Percentiles rank a stretch among this genome's conserved stretches.
These are phyloP conservation scores for Ctenopoma kingsleyae DNA, from an alignment of 2,797 vertebrate genomes.

Conservation along the genomic window DNA sequence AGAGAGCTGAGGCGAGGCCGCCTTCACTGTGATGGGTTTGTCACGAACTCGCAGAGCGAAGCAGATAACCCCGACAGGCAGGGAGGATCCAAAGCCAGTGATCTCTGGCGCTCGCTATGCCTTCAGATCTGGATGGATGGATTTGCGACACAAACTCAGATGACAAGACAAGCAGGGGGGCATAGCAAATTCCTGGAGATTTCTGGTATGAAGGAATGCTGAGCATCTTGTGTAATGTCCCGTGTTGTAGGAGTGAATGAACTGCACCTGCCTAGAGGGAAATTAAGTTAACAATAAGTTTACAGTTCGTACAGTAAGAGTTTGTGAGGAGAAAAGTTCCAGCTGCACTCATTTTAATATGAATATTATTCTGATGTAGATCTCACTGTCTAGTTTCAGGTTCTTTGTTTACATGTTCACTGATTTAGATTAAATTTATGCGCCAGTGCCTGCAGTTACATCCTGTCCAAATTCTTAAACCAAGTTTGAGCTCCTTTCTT, in stretches of 20 bases:
- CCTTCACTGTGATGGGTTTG: conserved; percentile 50
- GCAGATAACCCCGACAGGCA: conserved; percentile 29
- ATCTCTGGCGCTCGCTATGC: conserved; percentile 50
- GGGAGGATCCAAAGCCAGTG: conserved; percentile 49
- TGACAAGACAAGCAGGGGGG: conserved; percentile 19
- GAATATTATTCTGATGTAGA: too few species aligned
- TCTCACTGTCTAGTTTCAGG: too few species aligned
- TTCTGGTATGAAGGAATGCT: conserved; percentile 46
- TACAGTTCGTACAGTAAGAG: neutral
- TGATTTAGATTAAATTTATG: neutral
- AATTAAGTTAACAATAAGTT: neutral
- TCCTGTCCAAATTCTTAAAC: neutral
- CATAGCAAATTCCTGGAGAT: conserved; percentile 32
- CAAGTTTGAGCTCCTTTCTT: neutral
- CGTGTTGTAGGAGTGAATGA: conserved; percentile 8
- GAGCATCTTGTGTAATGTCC: conserved; percentile 36
- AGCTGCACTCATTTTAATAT: neutral
- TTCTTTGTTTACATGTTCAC: neutral
- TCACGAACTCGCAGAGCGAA: conserved; percentile 54
- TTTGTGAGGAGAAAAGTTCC: neutral
- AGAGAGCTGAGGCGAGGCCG: conserved; percentile 31
- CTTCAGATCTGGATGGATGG: conserved; percentile 22
- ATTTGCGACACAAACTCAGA: conserved; percentile 65
- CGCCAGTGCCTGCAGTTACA: neutral
- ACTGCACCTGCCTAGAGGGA: neutral